Evolutionary conservation across 1,140 invertebrate genomes (phyloP).

Genomic region (Lineus longissimus): DNA sequence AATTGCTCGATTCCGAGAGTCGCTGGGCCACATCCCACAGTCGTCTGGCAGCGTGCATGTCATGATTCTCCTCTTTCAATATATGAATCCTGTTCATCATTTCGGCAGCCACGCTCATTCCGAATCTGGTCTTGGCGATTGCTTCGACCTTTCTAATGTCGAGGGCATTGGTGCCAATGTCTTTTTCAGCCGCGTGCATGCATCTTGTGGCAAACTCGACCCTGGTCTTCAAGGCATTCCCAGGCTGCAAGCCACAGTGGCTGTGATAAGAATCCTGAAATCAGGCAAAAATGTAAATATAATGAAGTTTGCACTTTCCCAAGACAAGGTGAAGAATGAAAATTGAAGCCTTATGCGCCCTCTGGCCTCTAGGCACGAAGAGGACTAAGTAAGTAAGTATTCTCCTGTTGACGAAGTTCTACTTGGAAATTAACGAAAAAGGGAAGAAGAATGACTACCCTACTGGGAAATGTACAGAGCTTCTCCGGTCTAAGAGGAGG

Average conservation of each 20-base stretch:
- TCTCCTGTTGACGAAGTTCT: too few species aligned
- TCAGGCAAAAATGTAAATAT: too few species aligned
- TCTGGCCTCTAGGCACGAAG: too few species aligned
- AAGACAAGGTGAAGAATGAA: too few species aligned
- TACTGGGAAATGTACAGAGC: too few species aligned
- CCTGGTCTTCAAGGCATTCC: conserved; percentile 10
- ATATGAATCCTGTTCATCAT: conserved; percentile 19
- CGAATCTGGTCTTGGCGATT: conserved; percentile 25
- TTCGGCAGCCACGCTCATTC: conserved; percentile 22
- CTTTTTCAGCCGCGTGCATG: neutral
- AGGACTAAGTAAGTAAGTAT: too few species aligned
- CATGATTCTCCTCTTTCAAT: conserved; percentile 8
- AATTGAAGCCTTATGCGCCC: too few species aligned
- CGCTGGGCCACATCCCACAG: conserved; percentile 18
- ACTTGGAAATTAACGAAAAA: too few species aligned
- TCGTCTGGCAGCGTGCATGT: conserved; percentile 5
- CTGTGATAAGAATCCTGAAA: too few species aligned
- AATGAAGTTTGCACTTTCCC: too few species aligned
- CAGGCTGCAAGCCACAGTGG: conserved; percentile 3
- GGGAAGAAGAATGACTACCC: too few species aligned
- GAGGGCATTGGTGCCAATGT: conserved; percentile 7
- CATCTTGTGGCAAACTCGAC: conserved; percentile 5
- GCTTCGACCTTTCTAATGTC: conserved; percentile 20
- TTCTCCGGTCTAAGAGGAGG: too few species aligned
- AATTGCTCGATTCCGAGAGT: conserved; percentile 21